phyloP scores from a whole-genome alignment of 2,797 vertebrate species.

The Anniella stebbinsi region DNA sequence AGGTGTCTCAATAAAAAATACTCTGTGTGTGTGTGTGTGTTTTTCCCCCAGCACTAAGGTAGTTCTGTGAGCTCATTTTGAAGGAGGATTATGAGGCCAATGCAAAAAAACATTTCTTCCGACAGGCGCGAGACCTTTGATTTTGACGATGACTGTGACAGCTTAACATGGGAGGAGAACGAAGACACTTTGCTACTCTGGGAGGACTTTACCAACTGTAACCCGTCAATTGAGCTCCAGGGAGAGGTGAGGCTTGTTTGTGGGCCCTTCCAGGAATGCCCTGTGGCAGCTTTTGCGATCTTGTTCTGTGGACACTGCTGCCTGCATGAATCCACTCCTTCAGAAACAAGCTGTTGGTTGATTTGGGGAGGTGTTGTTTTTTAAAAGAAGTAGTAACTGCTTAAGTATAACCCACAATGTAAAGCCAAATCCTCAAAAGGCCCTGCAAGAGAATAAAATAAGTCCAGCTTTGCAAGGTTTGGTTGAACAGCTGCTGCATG shows the following conservation, averaged over 20 bases:
- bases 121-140: slow-evolving; percentile 94
- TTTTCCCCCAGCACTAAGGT: neutral
- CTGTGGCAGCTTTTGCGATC: neutral
- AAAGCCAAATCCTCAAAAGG: neutral
- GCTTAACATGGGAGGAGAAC: slow-evolving; percentile 97
- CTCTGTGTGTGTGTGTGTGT: neutral
- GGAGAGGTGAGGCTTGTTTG: slow-evolving; percentile 76
- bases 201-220: slow-evolving; percentile 98
- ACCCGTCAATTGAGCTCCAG: slow-evolving; percentile 80
- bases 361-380: neutral
- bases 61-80: neutral
- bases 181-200: slow-evolving; percentile 95
- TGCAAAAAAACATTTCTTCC: slow-evolving; percentile 46
- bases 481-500: neutral
- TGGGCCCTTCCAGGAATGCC: neutral
- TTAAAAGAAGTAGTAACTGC: neutral
- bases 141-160: slow-evolving; percentile 96
- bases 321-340: no score
- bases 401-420: neutral
- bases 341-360: neutral
- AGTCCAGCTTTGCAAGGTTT: neutral
- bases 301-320: neutral
- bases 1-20: neutral
- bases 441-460: neutral
- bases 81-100: neutral